Conservation (phyloP, 1,140 invertebrate species). For the Periplaneta americana region DNA sequence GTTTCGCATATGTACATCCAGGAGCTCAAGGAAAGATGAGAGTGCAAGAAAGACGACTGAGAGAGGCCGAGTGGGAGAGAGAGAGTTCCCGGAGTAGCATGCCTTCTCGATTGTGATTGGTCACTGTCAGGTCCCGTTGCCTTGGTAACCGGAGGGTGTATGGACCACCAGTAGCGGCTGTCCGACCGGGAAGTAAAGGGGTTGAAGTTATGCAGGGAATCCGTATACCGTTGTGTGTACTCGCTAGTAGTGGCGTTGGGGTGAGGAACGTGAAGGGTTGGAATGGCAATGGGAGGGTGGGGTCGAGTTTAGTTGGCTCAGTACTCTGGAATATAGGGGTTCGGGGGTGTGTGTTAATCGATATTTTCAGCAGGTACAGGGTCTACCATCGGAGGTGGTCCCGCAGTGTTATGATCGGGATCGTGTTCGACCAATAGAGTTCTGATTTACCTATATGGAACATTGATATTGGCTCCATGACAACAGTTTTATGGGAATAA, state of each 20-base stretch:
- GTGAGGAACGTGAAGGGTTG: neutral
- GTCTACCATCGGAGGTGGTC: neutral
- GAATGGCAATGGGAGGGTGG: neutral
- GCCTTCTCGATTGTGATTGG: constrained; percentile 12
- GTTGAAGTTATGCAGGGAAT: neutral
- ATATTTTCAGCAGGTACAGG: neutral
- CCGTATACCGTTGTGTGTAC: too few relatives aligned
- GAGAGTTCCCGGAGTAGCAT: neutral
- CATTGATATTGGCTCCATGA: too few relatives aligned
- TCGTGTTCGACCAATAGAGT: too few relatives aligned
- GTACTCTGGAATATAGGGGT: neutral
- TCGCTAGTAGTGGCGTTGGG: too few relatives aligned
- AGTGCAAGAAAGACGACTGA: neutral
- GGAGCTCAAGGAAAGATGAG: neutral
- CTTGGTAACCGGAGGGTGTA: constrained; percentile 6
- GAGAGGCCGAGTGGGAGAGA: neutral
- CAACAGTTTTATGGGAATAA: too few relatives aligned
- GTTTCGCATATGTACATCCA: too few relatives aligned
- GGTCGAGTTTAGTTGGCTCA: too few relatives aligned
- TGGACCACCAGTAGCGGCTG: neutral
- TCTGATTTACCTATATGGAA: too few relatives aligned
- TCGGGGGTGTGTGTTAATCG: neutral
- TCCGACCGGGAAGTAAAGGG: neutral
- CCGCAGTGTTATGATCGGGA: neutral
- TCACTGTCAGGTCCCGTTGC: constrained; percentile 5